Evolutionary conservation across 2,113 vertebrate genomes (phyloP), one percentile per base, ranked within the genome.

Genomic region (Bothrops jararaca): DNA sequence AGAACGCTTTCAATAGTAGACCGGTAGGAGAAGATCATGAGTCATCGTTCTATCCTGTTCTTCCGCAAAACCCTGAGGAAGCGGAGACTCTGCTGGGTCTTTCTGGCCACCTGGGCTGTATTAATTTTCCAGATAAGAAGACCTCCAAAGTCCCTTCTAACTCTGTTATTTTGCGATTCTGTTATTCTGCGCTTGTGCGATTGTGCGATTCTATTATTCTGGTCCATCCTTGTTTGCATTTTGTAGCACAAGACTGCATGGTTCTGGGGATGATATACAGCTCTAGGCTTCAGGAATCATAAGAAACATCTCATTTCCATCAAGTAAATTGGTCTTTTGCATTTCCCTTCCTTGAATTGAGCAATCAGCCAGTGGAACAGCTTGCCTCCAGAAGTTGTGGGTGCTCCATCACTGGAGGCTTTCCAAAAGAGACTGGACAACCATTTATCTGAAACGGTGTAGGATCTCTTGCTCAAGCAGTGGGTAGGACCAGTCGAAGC

Each of bases 151-250:
- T 26, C 60, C 60, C 60, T n/a, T 64, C 26, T 26, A 64, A 5
- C 26, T 29, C 58, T 64, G 11, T n/a, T 29, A 64, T 64, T 50
- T 50, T 50, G 48, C 8, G 48, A 50, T 10, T 50, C 8, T 50
- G 48, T 50, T 50, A 50, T 50, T 50, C 48, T 50, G 48, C 8
- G 1, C 8, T 50, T 50, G 8, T 50, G 48, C 48, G 1, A 50
- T 50, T 50, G 48, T 50, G 48, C 48, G 8, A 9, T 50, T 64
- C 26, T 64, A 26, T 64, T 53, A 53, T 53, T 95, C 95, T 96
- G 96, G 95, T 96, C 94, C 93, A 48, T 89, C 96, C 92, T 92
- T 15, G 53, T 18, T 93, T 92, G 88, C 74, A 50, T 88, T 90
- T 18, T 94, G 91, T 5, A 80, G 56, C 64, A 22, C 60, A 48